Percentiles rank a stretch among this genome's conserved stretches.
phyloP scores from a whole-genome alignment of 2,797 vertebrate species.

The Lepilemur septentrionalis region DNA sequence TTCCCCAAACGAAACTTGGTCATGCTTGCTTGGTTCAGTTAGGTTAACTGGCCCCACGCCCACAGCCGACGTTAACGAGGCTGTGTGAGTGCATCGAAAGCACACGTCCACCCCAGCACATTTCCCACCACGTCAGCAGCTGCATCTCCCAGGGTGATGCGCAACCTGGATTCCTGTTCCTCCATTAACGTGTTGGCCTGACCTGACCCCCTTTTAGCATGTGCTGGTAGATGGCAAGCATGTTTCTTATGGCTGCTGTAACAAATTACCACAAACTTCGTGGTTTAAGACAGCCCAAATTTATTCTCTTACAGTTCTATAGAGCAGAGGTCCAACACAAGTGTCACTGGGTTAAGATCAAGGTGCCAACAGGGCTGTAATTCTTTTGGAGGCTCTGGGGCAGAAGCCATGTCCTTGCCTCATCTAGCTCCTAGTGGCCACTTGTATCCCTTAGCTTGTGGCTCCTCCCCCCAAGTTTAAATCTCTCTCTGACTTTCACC shows the following conservation, averaged over 20 bases:
- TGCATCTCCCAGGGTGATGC: neutral
- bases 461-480: neutral
- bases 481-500: neutral
- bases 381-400: neutral
- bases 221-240: accelerated
- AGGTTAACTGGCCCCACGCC: neutral
- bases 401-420: neutral
- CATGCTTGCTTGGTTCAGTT: neutral
- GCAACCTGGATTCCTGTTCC: neutral
- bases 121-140: no score
- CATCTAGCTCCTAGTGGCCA: neutral
- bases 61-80: neutral
- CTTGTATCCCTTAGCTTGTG: neutral
- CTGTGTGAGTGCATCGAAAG: no score
- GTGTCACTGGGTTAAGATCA: neutral
- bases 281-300: neutral
- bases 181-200: accelerated
- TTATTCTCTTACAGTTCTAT: neutral
- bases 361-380: neutral
- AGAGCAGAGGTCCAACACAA: neutral
- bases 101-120: accelerated
- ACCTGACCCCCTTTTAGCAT: neutral
- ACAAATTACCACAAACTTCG: neutral
- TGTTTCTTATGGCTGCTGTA: neutral
- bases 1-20: neutral